Evolutionary conservation across 2,113 vertebrate species (phyloP), one percentile per base, ranked within the genome.

Genomic region (Charadrius vociferus): DNA sequence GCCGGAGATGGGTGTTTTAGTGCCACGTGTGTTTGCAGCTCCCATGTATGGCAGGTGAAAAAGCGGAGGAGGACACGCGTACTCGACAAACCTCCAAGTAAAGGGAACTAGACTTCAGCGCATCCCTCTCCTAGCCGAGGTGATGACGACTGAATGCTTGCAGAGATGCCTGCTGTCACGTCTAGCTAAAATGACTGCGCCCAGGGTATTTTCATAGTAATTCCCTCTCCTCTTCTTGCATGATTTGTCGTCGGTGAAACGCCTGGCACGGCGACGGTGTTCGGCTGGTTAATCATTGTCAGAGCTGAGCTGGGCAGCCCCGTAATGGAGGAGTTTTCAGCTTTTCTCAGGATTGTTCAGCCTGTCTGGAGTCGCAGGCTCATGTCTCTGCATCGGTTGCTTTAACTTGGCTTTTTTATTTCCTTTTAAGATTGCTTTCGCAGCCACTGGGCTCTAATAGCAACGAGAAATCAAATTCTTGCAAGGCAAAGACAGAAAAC

Each of bases 121-220:
- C 27, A 0, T 34, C 17, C 45, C 32, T 10, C 49, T 10, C 6
- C 55, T 8, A 50, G 75, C 41, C 61, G 7, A 3, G 63, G 11
- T 37, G 71, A 1, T 3, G n/a, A 20, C 2, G 10, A 0, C 49
- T 12, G 71, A 29, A 2, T 14, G 0, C 66, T 39, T 2, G 1
- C 45, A 18, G 55, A n/a, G 79, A 2, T 16, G 23, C 32, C 49
- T 55, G 49, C 29, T 73, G 61, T 37, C 61, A 3, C 10, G 0
- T 36, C 41, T 21, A 27, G 37, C 45, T 52, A 1, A 55, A 58
- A n/a, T 3, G 21, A 10, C 52, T 3, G 15, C 5, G 3, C 17
- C 70, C 29, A 4, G 62, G 53, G 10, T 7, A 1, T 68, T 79
- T 41, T 29, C 32, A 4, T 21, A 1, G 12, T 22, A 8, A 13